Percentiles rank a stretch among this genome's conserved stretches.
These are phyloP conservation scores for Protosalanx chinensis DNA, from an alignment of 2,797 vertebrate species.

Conservation along the genomic window DNA sequence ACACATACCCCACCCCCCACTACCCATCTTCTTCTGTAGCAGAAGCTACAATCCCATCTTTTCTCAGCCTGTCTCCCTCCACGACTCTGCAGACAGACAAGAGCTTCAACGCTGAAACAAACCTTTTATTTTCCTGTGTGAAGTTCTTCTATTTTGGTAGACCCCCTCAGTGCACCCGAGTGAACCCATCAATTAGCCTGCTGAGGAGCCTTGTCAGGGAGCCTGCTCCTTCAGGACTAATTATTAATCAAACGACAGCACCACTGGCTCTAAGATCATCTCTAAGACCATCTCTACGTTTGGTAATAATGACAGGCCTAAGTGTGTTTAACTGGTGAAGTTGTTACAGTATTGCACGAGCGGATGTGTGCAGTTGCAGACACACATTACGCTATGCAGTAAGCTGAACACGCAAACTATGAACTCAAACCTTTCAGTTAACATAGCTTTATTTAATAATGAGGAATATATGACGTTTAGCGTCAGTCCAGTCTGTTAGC, in stretches of 20 bases:
- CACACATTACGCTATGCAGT: not conserved
- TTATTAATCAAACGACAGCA: not conserved
- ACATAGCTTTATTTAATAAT: constrained; percentile 30
- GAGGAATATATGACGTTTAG: constrained; percentile 30
- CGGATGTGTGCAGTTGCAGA: not conserved
- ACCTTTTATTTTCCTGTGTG: not conserved
- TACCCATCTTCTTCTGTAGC: no score
- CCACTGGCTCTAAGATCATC: not conserved
- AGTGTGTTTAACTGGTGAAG: not conserved
- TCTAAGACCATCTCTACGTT: not conserved
- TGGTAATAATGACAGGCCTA: not conserved
- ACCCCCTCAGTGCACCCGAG: not conserved
- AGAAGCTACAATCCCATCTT: not conserved
- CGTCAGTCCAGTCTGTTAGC: not conserved
- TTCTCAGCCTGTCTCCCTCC: not conserved
- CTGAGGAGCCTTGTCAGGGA: no score
- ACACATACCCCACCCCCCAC: no score
- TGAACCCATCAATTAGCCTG: no score
- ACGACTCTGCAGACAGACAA: not conserved
- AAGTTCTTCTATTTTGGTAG: not conserved
- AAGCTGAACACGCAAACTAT: constrained; percentile 16
- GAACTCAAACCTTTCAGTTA: not conserved
- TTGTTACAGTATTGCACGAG: no score
- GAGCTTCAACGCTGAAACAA: not conserved
- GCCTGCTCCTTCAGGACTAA: not conserved